These are phyloP conservation scores for Sphenodon punctatus DNA, from an alignment of 2,797 vertebrate genomes.

Conservation along the genomic window DNA sequence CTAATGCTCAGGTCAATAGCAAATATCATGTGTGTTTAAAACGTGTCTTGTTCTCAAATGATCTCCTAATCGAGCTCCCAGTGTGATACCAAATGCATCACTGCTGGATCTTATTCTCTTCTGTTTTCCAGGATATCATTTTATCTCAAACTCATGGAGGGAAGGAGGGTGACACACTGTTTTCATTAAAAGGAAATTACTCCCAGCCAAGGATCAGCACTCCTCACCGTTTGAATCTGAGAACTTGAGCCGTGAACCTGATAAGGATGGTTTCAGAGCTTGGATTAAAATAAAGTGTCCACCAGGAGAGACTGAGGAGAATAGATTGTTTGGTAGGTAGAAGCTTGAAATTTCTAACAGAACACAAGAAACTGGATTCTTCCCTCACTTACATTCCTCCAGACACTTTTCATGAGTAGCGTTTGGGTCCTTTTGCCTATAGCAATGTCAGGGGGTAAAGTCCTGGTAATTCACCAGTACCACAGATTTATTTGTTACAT, in stretches of 20 bases:
- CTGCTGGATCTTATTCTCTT: not conserved
- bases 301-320: not conserved
- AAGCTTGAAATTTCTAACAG: not conserved
- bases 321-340: not conserved
- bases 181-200: not conserved
- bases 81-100: not conserved
- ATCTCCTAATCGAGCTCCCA: conserved; percentile 24
- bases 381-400: fast-evolving
- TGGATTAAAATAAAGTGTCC: not conserved
- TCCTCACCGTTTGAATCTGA: not conserved
- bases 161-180: not conserved
- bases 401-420: not conserved
- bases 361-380: not conserved
- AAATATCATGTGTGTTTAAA: not conserved
- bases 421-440: too few relatives aligned
- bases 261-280: not conserved
- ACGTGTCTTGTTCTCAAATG: not conserved
- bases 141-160: not conserved
- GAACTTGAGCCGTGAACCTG: not conserved
- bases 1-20: not conserved
- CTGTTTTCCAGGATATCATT: conserved; percentile 7
- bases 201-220: not conserved
- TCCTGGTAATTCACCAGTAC: too few relatives aligned
- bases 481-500: too few relatives aligned
- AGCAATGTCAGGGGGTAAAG: too few relatives aligned